phyloP scores from a whole-genome alignment of 2,113 vertebrate genomes.

The Calidris pygmaea region DNA sequence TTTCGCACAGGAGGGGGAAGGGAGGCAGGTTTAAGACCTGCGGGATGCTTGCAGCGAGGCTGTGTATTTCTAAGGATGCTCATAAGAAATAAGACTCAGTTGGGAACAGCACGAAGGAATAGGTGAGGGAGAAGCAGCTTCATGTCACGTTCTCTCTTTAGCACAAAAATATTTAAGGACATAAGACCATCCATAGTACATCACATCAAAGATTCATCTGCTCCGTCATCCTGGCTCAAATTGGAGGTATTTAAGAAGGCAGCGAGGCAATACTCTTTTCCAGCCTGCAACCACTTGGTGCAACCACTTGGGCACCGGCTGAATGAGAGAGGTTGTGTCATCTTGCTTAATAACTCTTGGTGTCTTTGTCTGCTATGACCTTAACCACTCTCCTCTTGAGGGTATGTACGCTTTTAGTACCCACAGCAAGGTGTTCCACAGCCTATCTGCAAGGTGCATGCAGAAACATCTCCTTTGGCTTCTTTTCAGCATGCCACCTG shows the following conservation, averaged over 20 bases:
- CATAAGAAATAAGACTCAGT: not conserved
- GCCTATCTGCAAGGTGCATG: not conserved
- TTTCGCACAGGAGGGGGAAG: not conserved
- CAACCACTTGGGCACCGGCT: rapidly evolving
- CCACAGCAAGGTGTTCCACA: not conserved
- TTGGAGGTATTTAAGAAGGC: not conserved
- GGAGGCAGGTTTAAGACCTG: not conserved
- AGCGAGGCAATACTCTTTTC: not conserved
- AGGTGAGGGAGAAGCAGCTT: not conserved
- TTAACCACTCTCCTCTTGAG: not conserved
- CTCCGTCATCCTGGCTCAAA: not conserved
- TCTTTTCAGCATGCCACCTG: not conserved
- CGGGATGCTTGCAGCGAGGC: not conserved
- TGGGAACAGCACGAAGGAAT: not conserved
- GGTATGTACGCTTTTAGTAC: rapidly evolving
- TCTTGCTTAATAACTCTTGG: not conserved
- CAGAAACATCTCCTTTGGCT: not conserved
- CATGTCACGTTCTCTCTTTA: not conserved
- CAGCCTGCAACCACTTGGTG: not conserved
- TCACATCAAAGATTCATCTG: not conserved
- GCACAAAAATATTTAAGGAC: not conserved
- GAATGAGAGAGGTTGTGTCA: not conserved
- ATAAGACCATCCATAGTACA: not conserved
- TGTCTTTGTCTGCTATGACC: not conserved
- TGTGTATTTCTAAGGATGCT: not conserved